Evolutionary conservation across 2,888 invertebrate species (phyloP).

Genomic region (Hydrotaea diabolus): DNA sequence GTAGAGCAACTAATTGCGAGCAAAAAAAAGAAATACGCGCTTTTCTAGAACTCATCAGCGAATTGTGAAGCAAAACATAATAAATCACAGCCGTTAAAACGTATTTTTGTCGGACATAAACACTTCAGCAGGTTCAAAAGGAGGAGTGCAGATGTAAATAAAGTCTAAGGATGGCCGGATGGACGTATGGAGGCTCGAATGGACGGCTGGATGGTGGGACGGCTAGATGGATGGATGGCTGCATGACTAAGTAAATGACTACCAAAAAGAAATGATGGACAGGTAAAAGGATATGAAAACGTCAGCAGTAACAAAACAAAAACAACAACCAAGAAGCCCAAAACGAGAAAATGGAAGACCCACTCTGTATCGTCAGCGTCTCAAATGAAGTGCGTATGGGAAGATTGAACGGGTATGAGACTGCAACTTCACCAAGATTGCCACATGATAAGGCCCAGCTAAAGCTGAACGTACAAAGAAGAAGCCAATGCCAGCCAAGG

Average conservation of each 20-base stretch:
- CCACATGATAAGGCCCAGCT: slow-evolving; percentile 32
- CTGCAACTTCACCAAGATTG: slow-evolving; percentile 49
- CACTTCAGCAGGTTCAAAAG: slow-evolving; percentile 61
- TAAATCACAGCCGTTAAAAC: slow-evolving; percentile 65
- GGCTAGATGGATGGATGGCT: slow-evolving; percentile 50
- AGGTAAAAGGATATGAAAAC: slow-evolving; percentile 55
- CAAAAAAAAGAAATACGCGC: not conserved
- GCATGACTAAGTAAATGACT: slow-evolving; percentile 67
- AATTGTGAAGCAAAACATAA: slow-evolving; percentile 26
- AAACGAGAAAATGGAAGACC: not conserved
- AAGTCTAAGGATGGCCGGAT: slow-evolving; percentile 26
- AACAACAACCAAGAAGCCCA: slow-evolving; percentile 9
- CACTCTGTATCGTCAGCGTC: slow-evolving; percentile 9
- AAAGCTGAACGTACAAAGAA: slow-evolving; percentile 15
- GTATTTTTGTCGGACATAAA: slow-evolving; percentile 63
- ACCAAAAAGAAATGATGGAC: slow-evolving; percentile 65
- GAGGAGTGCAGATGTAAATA: slow-evolving; percentile 44
- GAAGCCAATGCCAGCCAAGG: not conserved
- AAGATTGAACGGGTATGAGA: slow-evolving; percentile 31
- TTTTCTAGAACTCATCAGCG: slow-evolving; percentile 19
- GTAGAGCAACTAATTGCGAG: not conserved
- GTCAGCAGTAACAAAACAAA: slow-evolving; percentile 28
- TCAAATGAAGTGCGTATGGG: slow-evolving; percentile 31
- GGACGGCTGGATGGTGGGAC: slow-evolving; percentile 41
- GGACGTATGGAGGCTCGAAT: slow-evolving; percentile 16